Evolutionary conservation across 2,113 vertebrate species (phyloP), one percentile per base, ranked within the genome.

Genomic region (Lasiurus borealis): DNA sequence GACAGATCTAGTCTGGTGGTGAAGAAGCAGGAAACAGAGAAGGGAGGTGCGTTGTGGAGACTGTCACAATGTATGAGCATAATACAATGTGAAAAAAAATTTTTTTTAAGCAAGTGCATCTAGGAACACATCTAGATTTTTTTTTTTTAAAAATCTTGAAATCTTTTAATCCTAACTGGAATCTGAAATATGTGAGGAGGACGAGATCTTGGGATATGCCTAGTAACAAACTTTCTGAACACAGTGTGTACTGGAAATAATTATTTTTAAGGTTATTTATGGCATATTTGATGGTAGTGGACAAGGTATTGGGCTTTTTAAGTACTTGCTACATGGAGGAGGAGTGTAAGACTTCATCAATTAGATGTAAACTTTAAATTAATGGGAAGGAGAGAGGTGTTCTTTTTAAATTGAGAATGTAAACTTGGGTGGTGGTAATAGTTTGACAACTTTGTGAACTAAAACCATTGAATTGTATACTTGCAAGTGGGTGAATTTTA

Each of bases 201-300:
- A 34, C 1, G 21, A 62, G 50, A 46, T 77, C 50, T 92, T 92
- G 69, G 78, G 9, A 54, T 64, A 44, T 40, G 50, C n/a, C 50
- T 92, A 7, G 5, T 52, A 81, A 85, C 36, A 90, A 68, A 88
- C 25, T 93, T 96, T 85, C 34, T 68, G 31, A 76, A 88, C 16
- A 46, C 44, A 31, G 1, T 16, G 36, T 64, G 90, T 84, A 83
- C 36, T 90, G n/a, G 66, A 76, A 93, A 73, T 50, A 86, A 88
- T 72, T 66, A 2, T 62, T 93, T 77, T 75, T 14, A 31, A 50
- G 76, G 3, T 81, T 69, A 25, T 75, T 89, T 52, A 66, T 85
- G 50, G 48, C 8, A 5, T 62, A 10, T 25, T 68, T 73, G 76
- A 84, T 34, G 16, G 50, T 76, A 25, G 3, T 34, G 31, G 9